These are phyloP conservation scores for Gastrophysa polygoni DNA, from an alignment of 2,888 invertebrate species.

Conservation along the genomic window DNA sequence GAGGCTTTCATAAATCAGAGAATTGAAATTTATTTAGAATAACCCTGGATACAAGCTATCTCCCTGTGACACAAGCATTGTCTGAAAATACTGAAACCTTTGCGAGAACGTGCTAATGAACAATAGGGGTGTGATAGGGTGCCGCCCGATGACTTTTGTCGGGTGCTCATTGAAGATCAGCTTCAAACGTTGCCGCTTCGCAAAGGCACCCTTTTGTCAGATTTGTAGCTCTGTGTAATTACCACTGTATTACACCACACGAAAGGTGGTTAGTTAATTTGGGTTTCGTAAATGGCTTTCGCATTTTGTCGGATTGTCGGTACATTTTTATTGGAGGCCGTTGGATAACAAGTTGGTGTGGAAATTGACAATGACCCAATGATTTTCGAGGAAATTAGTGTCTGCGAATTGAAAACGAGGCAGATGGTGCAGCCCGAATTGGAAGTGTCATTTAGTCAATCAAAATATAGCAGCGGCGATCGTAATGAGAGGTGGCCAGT, in stretches of 20 bases:
- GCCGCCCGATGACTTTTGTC: slow-evolving; percentile 2
- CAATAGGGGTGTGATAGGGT: not conserved
- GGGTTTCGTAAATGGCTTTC: not conserved
- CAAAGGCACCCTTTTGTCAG: slow-evolving; percentile 1
- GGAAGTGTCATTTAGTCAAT: not conserved
- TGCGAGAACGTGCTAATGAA: not conserved
- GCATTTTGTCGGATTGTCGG: slow-evolving; percentile 2
- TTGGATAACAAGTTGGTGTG: not conserved
- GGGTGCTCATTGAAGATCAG: not conserved
- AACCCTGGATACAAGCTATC: too few relatives aligned
- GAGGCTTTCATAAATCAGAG: too few relatives aligned
- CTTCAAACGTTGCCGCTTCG: slow-evolving; percentile 7
- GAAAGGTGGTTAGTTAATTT: slow-evolving; percentile 5
- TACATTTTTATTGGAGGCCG: not conserved
- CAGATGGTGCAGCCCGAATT: not conserved
- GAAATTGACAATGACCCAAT: not conserved
- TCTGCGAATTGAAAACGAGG: not conserved
- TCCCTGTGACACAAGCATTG: too few relatives aligned
- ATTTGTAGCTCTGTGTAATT: slow-evolving; percentile 11
- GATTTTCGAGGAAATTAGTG: not conserved
- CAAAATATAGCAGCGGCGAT: not conserved
- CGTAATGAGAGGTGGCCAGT: not conserved
- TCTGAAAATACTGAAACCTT: too few relatives aligned
- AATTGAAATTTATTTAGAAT: too few relatives aligned
- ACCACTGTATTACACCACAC: slow-evolving; percentile 11